phyloP scores from a whole-genome alignment of 2,797 vertebrate species.

The Diplodus puntazzo region DNA sequence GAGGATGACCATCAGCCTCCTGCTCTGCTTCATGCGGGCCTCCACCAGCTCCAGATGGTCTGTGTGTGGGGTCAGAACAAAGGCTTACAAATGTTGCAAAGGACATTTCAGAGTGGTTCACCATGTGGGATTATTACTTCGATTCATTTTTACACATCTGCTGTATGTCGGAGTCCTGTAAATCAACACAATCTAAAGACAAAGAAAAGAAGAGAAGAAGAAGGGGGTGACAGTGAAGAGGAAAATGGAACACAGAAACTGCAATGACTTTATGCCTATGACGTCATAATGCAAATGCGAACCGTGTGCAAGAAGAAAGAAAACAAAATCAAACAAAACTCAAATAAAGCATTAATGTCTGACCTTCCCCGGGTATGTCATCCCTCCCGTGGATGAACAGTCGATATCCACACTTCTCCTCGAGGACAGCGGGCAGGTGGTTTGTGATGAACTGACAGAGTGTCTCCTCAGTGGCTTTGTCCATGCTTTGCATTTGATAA shows the following conservation, averaged over 20 bases:
- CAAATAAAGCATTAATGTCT: not conserved
- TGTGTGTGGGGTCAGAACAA: conserved; percentile 55
- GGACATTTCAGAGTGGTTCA: not conserved
- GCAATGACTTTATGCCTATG: not conserved
- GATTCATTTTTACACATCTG: not conserved
- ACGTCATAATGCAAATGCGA: not conserved
- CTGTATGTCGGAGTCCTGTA: not conserved
- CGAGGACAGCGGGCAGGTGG: conserved; percentile 86
- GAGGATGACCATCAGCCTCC: conserved; percentile 87
- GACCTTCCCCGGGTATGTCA: conserved; percentile 90
- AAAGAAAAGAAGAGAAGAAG: too few species aligned
- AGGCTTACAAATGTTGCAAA: too few species aligned
- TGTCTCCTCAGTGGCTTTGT: conserved; percentile 57
- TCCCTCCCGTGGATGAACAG: conserved; percentile 92
- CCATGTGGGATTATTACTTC: not conserved
- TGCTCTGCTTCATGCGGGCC: conserved; percentile 84
- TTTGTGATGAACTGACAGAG: conserved; percentile 83
- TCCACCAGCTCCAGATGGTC: conserved; percentile 81
- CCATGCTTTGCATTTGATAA: conserved; percentile 76
- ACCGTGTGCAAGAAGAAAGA: too few species aligned
- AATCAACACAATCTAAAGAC: not conserved
- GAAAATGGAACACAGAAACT: not conserved
- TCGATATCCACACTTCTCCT: conserved; percentile 87
- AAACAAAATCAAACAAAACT: not conserved
- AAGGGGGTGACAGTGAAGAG: not conserved